Conservation (phyloP, 2,888 invertebrate species). For the Sepiola atlantica region DNA sequence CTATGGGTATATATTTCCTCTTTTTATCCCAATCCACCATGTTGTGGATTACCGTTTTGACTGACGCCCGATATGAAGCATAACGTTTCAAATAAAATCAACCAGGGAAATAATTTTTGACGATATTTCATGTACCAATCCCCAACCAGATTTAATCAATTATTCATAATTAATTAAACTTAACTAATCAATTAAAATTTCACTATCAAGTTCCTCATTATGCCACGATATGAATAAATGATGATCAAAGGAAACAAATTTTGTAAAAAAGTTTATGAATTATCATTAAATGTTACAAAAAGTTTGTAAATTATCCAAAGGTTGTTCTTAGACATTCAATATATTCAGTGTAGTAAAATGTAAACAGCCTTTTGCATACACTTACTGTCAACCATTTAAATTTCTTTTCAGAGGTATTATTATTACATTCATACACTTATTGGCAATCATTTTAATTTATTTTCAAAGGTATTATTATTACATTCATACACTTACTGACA, state of each 20-base stretch:
- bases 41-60: not conserved
- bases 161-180: too few species aligned
- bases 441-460: not conserved
- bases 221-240: too few species aligned
- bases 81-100: too few species aligned
- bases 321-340: not conserved
- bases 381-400: not conserved
- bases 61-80: too few species aligned
- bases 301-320: not conserved
- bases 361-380: too few species aligned
- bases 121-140: too few species aligned
- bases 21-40: not conserved
- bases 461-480: slow-evolving; percentile 88
- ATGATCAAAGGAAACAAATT: too few species aligned
- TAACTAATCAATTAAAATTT: too few species aligned
- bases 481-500: slow-evolving; percentile 78
- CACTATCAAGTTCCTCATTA: too few species aligned
- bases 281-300: not conserved
- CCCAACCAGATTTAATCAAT: too few species aligned
- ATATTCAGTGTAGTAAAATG: not conserved
- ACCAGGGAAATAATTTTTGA: too few species aligned
- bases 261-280: too few species aligned
- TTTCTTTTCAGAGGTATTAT: slow-evolving; percentile 81
- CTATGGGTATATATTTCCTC: not conserved
- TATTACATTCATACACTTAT: slow-evolving; percentile 85